Base-by-base conservation (phyloP, 23 tunicate genomes). In the Styela clava region DNA sequence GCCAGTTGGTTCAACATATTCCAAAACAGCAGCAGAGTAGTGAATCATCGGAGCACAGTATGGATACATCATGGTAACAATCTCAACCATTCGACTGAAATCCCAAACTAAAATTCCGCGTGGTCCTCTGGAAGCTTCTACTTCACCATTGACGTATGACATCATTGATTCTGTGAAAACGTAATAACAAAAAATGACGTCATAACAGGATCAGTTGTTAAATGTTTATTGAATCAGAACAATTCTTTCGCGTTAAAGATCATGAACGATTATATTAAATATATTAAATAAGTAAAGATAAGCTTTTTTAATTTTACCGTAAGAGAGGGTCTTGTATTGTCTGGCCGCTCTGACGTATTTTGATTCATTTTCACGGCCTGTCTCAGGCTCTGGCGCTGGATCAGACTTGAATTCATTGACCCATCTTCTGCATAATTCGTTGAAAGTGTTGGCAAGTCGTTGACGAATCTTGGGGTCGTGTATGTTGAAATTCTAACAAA, bases 381-480 rank as follows among this genome's bases (percentile, higher is more conserved):
- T 7, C 12, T 7, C 56, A 44, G 56, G 56, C 12, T 7, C 56
- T 44, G 56, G 56, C 12, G 56, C 56, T 44, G 56, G 56, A 12
- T 44, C 56, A 44, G 56, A 44, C 12, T 44, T 44, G 71, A 67
- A 27, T 67, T 67, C 71, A 67, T 32, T 34, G 16, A 29, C 35
- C 78, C 51, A 73, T 32, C 32, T 19, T 73, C 21, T 33, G 78
- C 78, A 73, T 16, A 31, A 18, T 19, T 73, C 52, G 37, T 29
- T 73, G 78, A 73, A 31, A 18, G 78, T 32, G 16, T 19, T 16
- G 16, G 78, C 1, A 2, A 73, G 78, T 1, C 78, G 35, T 73
- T 29, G 27, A 34, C 78, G 78, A n/a, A 73, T 73, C 2, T 33
- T 34, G 1, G 16, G n/a, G 78, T 73, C 78, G 26, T 73, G 78